Conservation (phyloP, 2,888 invertebrate species). For the Microctonus aethiopoides region DNA sequence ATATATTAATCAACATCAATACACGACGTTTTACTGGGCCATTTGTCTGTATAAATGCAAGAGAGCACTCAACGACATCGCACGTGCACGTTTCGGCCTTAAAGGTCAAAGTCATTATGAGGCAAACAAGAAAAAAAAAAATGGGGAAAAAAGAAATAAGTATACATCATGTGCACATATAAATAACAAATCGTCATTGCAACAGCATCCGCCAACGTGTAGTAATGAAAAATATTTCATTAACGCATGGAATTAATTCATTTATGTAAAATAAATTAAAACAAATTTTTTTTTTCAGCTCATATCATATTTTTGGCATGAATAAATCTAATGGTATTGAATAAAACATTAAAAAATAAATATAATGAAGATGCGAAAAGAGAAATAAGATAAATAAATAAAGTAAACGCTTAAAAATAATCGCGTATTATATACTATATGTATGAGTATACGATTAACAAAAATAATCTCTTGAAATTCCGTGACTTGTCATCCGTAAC, state of each 20-base stretch:
- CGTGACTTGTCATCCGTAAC: slow-evolving; percentile 12
- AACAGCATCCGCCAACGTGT: slow-evolving; percentile 19
- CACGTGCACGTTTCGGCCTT: slow-evolving; percentile 44
- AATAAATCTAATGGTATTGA: not conserved
- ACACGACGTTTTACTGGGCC: not conserved
- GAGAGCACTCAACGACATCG: slow-evolving; percentile 9
- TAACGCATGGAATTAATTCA: not conserved
- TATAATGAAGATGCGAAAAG: too few relatives aligned
- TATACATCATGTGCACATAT: not conserved
- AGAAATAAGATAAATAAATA: not conserved
- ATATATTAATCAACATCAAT: not conserved
- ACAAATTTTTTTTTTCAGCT: not conserved
- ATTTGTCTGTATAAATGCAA: not conserved
- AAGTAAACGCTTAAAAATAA: not conserved
- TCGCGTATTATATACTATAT: not conserved
- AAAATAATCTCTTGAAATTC: slow-evolving; percentile 10
- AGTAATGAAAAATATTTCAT: not conserved
- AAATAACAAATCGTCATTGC: slow-evolving; percentile 32
- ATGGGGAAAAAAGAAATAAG: slow-evolving; percentile 29
- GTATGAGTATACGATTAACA: not conserved
- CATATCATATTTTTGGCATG: not conserved
- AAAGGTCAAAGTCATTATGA: slow-evolving; percentile 54
- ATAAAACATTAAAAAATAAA: not conserved
- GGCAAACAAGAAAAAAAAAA: slow-evolving; percentile 35
- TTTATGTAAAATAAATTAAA: not conserved